Percentiles rank a stretch among this genome's conserved stretches.
Conservation (phyloP, 2,797 vertebrate genomes). For the Acestrorhynchus altus region DNA sequence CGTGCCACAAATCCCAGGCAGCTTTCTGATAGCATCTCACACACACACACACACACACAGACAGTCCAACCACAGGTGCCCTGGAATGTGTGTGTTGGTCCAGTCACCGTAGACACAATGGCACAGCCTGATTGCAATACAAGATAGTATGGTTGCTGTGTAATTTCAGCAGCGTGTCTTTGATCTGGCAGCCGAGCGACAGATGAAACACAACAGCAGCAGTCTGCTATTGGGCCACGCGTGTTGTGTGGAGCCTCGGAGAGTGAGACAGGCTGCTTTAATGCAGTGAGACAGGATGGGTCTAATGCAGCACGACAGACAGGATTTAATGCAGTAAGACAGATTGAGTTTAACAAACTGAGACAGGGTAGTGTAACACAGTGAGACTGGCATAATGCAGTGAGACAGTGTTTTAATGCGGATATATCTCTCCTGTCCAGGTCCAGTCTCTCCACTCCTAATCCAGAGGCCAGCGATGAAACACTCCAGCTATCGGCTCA, state of each 20-base stretch:
- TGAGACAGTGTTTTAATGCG: slow-evolving; percentile 52
- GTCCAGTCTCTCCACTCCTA: slow-evolving; percentile 41
- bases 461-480: slow-evolving; percentile 47
- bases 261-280: slow-evolving; percentile 19
- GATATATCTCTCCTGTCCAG: slow-evolving; percentile 47
- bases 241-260: not conserved
- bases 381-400: slow-evolving; percentile 33
- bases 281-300: slow-evolving; percentile 10
- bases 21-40: slow-evolving; percentile 37
- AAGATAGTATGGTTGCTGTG: slow-evolving; percentile 25
- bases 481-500: slow-evolving; percentile 40
- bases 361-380: slow-evolving; percentile 43
- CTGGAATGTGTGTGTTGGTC: not conserved
- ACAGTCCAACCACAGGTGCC: not conserved
- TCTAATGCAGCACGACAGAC: slow-evolving; percentile 13
- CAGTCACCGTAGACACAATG: slow-evolving; percentile 22
- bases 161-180: slow-evolving; percentile 24
- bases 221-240: not conserved
- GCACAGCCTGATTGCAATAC: slow-evolving; percentile 1
- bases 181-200: slow-evolving; percentile 7
- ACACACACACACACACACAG: not conserved
- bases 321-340: slow-evolving; percentile 14
- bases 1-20: slow-evolving; percentile 39
- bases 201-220: slow-evolving; percentile 14
- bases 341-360: slow-evolving; percentile 17